Evolutionary conservation across 2,113 vertebrate species (phyloP).

Genomic region (Donacobius atricapilla): DNA sequence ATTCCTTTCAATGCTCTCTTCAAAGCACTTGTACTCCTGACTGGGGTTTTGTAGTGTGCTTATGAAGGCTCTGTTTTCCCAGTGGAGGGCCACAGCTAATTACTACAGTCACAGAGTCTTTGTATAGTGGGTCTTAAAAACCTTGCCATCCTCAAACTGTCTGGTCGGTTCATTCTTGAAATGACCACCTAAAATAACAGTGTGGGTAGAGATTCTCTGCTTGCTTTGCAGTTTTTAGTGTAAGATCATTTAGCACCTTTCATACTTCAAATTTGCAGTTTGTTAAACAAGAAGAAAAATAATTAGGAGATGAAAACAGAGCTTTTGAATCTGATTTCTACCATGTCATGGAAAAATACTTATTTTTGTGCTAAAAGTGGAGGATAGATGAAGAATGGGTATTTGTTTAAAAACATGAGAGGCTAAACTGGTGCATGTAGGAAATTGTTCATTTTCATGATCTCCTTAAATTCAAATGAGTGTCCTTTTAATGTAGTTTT

Average conservation of each 20-base stretch:
- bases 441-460: background rate
- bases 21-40: slow-evolving; percentile 30
- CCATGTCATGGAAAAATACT: background rate
- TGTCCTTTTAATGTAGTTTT: background rate
- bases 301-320: background rate
- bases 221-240: background rate
- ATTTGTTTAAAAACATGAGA: background rate
- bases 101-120: slow-evolving; percentile 25
- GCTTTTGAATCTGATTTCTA: slow-evolving; percentile 25
- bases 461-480: background rate
- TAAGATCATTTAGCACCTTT: background rate
- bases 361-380: background rate
- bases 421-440: background rate
- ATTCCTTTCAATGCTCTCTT: slow-evolving; percentile 40
- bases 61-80: slow-evolving; percentile 46
- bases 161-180: background rate
- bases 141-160: background rate
- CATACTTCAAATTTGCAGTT: background rate
- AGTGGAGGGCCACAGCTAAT: slow-evolving; percentile 31
- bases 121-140: background rate
- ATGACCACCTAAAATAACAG: background rate
- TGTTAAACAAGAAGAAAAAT: background rate
- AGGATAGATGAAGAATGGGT: background rate
- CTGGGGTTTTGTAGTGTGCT: slow-evolving; percentile 43
- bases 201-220: background rate